These are phyloP conservation scores for Pandemis cinnamomeana DNA, from an alignment of 2,888 invertebrate species.

Conservation along the genomic window DNA sequence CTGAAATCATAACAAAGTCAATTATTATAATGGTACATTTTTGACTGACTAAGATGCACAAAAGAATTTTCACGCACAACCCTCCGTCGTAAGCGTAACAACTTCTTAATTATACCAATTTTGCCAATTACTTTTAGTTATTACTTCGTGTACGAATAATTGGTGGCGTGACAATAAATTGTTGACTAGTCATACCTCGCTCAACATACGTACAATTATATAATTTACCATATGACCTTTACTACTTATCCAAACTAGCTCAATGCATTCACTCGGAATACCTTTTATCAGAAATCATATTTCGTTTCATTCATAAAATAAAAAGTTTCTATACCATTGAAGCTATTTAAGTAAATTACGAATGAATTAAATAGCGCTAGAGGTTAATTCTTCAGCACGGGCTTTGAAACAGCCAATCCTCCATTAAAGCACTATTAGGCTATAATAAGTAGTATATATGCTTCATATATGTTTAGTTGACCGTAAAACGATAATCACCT, in stretches of 20 bases:
- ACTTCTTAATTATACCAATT: conserved; percentile 24
- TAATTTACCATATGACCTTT: conserved; percentile 29
- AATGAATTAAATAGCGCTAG: neutral
- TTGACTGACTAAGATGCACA: neutral
- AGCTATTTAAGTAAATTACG: neutral
- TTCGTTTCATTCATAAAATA: neutral
- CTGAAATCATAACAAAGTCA: no score
- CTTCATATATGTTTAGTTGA: neutral
- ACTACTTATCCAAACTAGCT: conserved; percentile 11
- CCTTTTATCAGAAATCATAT: neutral
- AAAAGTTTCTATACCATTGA: neutral
- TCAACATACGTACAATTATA: conserved; percentile 24
- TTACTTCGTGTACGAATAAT: conserved; percentile 34
- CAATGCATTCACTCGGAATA: conserved; percentile 19
- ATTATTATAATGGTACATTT: neutral
- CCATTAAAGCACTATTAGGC: neutral
- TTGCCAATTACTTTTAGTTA: conserved; percentile 37
- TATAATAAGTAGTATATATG: neutral
- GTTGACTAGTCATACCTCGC: conserved; percentile 18
- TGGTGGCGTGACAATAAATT: conserved; percentile 39
- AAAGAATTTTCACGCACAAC: neutral
- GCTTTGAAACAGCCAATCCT: neutral
- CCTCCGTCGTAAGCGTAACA: neutral
- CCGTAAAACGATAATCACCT: neutral
- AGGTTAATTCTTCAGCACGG: neutral